phyloP scores from a whole-genome alignment of 1,140 invertebrate species.

The Rhopalosiphum maidis region DNA sequence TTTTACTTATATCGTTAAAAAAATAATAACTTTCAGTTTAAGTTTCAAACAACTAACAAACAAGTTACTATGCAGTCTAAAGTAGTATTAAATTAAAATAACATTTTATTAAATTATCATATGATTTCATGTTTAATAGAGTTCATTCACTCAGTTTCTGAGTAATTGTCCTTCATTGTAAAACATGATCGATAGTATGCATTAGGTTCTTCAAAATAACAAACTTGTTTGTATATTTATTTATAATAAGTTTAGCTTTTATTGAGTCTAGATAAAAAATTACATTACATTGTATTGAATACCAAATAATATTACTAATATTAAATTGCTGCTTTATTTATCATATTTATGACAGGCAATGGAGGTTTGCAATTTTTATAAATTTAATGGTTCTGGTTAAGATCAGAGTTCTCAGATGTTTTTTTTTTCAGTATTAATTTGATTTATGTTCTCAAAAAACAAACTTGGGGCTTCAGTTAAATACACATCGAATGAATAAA shows the following conservation, averaged over 20 bases:
- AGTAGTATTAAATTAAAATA: background rate
- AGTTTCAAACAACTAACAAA: background rate
- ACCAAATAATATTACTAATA: background rate
- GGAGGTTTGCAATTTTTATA: background rate
- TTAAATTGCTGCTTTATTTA: background rate
- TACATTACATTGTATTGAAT: background rate
- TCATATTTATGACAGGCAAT: background rate
- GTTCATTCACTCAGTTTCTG: background rate
- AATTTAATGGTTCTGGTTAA: background rate
- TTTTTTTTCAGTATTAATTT: background rate
- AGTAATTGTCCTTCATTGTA: background rate
- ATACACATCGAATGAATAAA: background rate
- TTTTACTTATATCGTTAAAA: background rate
- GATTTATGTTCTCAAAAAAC: background rate
- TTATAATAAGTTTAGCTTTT: background rate
- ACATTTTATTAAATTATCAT: background rate
- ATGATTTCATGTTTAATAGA: background rate
- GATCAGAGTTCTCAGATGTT: background rate
- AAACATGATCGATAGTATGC: background rate
- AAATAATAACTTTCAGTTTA: background rate
- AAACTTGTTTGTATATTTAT: background rate
- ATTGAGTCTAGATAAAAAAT: background rate
- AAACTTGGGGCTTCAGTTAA: background rate
- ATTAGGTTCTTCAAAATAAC: background rate
- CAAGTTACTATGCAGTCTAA: background rate